phyloP scores from a whole-genome alignment of 2,113 vertebrate genomes.

The Isurus oxyrinchus region DNA sequence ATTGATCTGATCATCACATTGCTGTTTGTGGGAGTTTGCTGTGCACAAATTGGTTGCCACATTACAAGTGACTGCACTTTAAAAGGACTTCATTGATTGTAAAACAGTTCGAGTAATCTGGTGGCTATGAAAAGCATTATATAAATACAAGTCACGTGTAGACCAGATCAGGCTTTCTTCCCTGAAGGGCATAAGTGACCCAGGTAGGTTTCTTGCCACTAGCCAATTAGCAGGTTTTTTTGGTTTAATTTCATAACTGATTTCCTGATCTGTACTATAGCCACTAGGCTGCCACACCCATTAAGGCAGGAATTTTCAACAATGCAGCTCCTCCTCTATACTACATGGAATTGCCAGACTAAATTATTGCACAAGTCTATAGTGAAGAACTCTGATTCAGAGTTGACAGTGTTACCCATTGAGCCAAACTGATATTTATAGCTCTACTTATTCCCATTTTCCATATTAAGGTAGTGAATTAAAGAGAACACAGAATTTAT shows the following conservation, averaged over 20 bases:
- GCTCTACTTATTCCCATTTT: not conserved
- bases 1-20: too few relatives aligned
- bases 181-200: not conserved
- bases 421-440: not conserved
- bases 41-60: not conserved
- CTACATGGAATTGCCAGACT: not conserved
- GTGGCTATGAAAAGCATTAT: too few relatives aligned
- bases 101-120: not conserved
- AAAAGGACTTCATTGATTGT: not conserved
- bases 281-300: too few relatives aligned
- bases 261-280: not conserved
- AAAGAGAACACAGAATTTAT: not conserved
- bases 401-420: not conserved
- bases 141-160: not conserved
- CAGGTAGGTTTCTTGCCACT: not conserved
- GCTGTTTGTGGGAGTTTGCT: not conserved
- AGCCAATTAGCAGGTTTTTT: not conserved
- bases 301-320: not conserved
- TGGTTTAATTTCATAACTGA: not conserved
- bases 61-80: not conserved
- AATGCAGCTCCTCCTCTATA: not conserved
- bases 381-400: not conserved
- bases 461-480: not conserved
- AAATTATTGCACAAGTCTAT: not conserved
- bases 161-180: not conserved